phyloP scores from a whole-genome alignment of 2,113 vertebrate species.

The Silurus meridionalis region DNA sequence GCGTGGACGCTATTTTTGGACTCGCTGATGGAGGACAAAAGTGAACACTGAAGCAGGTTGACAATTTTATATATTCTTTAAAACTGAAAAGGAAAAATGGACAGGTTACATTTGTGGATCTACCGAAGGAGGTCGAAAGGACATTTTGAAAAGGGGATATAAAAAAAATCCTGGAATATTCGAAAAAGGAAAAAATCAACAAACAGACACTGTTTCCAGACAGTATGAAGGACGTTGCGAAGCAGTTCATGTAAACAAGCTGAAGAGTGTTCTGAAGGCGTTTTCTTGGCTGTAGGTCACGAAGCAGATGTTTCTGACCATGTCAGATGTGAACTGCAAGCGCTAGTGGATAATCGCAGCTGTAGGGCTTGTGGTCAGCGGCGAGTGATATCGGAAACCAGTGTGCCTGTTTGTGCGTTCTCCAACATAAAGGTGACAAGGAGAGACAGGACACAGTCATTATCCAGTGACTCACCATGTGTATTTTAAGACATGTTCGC shows the following conservation, averaged over 20 bases:
- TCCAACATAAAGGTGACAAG: constrained; percentile 28
- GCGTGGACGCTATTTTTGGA: background rate
- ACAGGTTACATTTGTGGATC: background rate
- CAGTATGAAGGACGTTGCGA: background rate
- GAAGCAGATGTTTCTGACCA: constrained; percentile 36
- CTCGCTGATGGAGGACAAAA: background rate
- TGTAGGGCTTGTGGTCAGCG: constrained; percentile 38
- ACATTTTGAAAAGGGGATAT: background rate
- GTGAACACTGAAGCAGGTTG: background rate
- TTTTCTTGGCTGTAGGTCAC: constrained; percentile 18
- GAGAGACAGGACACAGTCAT: constrained; percentile 53
- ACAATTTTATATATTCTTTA: background rate
- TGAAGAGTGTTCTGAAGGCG: background rate
- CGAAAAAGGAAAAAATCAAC: background rate
- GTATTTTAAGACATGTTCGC: constrained; percentile 60
- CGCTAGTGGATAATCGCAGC: constrained; percentile 51
- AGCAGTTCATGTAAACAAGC: background rate
- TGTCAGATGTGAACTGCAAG: constrained; percentile 30
- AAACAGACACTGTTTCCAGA: background rate
- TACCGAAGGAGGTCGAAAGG: background rate
- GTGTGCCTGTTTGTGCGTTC: background rate
- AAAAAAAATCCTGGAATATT: background rate
- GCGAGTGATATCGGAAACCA: constrained; percentile 54
- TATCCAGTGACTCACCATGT: constrained; percentile 57
- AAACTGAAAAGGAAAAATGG: background rate